Conservation (phyloP, 2,113 vertebrate species). For the Myocastor coypus region DNA sequence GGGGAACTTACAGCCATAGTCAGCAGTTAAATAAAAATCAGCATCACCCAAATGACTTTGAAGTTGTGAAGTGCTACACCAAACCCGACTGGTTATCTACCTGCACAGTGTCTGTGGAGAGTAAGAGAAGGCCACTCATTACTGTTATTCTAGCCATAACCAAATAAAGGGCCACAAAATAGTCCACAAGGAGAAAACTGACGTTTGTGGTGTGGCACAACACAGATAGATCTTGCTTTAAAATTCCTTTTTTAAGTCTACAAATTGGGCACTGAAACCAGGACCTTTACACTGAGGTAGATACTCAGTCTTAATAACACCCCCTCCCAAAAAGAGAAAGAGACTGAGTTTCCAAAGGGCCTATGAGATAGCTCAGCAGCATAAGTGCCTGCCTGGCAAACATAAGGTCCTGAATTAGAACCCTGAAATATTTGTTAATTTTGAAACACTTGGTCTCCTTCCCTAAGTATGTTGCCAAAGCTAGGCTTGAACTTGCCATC, state of each 20-base stretch:
- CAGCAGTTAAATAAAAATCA: constrained; percentile 15
- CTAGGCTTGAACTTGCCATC: not conserved
- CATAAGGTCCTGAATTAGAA: no score
- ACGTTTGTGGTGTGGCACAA: not conserved
- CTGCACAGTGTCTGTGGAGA: constrained; percentile 1
- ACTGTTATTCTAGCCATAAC: not conserved
- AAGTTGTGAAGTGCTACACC: not conserved
- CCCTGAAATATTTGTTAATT: not conserved
- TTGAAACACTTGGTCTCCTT: not conserved
- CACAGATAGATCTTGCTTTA: not conserved
- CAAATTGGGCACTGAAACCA: not conserved
- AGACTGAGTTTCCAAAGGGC: no score
- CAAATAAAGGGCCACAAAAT: not conserved
- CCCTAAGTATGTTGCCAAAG: not conserved
- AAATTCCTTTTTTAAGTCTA: not conserved
- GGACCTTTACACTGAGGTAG: not conserved
- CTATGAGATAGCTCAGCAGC: no score
- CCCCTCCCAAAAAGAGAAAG: no score
- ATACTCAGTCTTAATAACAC: not conserved
- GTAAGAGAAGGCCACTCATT: not conserved
- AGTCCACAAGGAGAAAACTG: not conserved
- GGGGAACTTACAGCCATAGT: not conserved
- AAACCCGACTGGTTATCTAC: not conserved
- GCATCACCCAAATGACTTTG: not conserved
- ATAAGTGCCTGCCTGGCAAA: no score